Conservation (phyloP, 2,888 invertebrate species). For the Tridacna gigas region DNA sequence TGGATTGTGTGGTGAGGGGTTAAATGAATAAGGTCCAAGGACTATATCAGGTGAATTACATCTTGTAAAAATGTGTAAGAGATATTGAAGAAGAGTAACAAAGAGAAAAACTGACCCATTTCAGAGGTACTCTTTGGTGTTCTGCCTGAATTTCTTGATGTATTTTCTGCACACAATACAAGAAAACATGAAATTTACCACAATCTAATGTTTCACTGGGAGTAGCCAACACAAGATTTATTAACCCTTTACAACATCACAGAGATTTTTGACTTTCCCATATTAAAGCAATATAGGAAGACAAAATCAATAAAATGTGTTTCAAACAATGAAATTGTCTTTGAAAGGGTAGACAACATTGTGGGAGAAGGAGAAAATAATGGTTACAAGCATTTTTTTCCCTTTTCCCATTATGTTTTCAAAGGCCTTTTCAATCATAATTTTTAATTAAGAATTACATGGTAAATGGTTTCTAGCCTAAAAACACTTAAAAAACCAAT, state of each 20-base stretch:
- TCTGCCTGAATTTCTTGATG: conserved; percentile 1
- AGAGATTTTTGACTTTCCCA: neutral
- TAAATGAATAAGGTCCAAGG: neutral
- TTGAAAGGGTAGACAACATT: neutral
- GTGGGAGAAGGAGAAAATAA: too few species aligned
- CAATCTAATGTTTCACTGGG: neutral
- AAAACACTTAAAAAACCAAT: too few species aligned
- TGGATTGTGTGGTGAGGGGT: neutral
- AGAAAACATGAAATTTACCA: neutral
- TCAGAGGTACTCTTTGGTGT: conserved; percentile 5
- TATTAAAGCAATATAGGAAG: neutral
- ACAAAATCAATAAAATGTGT: neutral
- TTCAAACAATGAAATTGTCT: neutral
- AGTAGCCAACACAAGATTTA: neutral
- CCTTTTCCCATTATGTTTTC: too few species aligned
- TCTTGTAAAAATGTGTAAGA: too few species aligned
- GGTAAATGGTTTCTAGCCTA: too few species aligned
- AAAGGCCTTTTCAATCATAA: too few species aligned
- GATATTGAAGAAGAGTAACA: too few species aligned
- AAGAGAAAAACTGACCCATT: neutral
- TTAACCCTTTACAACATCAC: neutral
- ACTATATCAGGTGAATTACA: too few species aligned
- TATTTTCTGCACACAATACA: neutral
- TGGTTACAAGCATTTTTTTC: too few species aligned
- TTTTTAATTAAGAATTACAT: too few species aligned